Percentiles rank a stretch among this genome's conserved stretches.
Evolutionary conservation across 1,140 invertebrate species (phyloP).

Genomic region (Zaprionus ornatus): DNA sequence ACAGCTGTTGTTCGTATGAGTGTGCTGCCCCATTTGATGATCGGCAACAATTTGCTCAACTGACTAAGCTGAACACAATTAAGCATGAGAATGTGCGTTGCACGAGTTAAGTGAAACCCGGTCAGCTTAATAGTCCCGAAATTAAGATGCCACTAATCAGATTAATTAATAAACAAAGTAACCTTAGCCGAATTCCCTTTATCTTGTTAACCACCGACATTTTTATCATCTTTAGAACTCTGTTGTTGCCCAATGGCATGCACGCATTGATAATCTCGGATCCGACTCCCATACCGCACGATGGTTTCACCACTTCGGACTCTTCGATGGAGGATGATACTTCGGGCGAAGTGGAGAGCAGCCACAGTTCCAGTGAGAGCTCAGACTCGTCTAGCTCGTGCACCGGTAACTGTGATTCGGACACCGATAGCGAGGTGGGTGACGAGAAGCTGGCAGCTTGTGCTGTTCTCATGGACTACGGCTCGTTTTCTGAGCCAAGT

Average conservation of each 20-base stretch:
- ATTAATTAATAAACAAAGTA: too few relatives aligned
- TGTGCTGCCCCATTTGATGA: too few relatives aligned
- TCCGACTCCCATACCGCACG: conserved; percentile 67
- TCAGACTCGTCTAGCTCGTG: conserved; percentile 54
- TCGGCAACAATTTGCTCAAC: too few relatives aligned
- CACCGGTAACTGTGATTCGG: conserved; percentile 75
- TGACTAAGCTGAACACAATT: background rate
- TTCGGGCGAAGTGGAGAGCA: conserved; percentile 21
- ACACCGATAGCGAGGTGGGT: conserved; percentile 80
- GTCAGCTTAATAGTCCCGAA: background rate
- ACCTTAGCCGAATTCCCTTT: background rate
- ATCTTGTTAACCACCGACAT: background rate
- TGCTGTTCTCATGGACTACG: conserved; percentile 88
- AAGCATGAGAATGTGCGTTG: background rate
- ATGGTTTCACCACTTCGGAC: conserved; percentile 69
- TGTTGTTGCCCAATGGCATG: conserved; percentile 88
- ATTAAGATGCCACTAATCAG: background rate
- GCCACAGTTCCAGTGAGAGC: conserved; percentile 44
- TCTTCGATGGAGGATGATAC: conserved; percentile 52
- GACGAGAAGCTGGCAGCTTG: conserved; percentile 88
- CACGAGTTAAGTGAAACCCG: background rate
- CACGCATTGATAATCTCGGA: conserved; percentile 89
- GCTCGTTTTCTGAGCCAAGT: conserved; percentile 88
- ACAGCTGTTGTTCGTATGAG: too few relatives aligned
- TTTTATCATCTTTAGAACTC: conserved; percentile 84